Evolutionary conservation across 1,140 invertebrate genomes (phyloP), one percentile per base, ranked within the genome.

Genomic region (Battus philenor): DNA sequence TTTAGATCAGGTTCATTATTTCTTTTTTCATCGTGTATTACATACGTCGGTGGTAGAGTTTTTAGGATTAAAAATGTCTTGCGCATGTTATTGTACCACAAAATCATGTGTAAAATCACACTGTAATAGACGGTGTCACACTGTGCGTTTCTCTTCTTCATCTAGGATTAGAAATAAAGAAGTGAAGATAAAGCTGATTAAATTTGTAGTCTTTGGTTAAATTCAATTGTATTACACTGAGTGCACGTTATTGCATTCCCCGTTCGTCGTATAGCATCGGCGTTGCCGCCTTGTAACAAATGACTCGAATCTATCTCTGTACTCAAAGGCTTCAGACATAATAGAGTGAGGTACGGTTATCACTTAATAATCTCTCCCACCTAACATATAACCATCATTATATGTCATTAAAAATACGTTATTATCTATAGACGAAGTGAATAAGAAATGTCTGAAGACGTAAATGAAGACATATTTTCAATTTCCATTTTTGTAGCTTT

Each of bases 321-420:
- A n/a, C 68, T 65, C 63, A 41, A 47, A 44, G 59, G 60, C 55
- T 62, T 69, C 68, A 46, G 32, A 54, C 18, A 52, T 71, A 71
- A 78, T 67, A 50, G 62, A 29, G 44, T 71, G 68, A 74, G 67
- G 59, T 71, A 77, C 72, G 58, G 65, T 74, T 70, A 68, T 65
- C 62, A 58, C 60, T 64, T 58, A 63, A 68, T 70, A 70, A 65
- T 65, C 60, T 61, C 49, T 51, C 46, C 59, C 41, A 52, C 31
- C 50, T 54, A 49, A 24, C n/a, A n/a, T 31, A 31, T 36, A 31
- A 33, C n/a, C 12, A 30, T 36, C 45, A 47, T 47, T 34, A 47
- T 31, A 30, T 30, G 10, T 9, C 10, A 9, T 27, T 27, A n/a
- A 4, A 27, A 6, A 1, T 11, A 11, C 10, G 12, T 11, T 30